A percentile compares a stretch with the other conserved stretches of the same genome.
These are phyloP conservation scores for Aspidapion aeneum DNA, from an alignment of 2,888 invertebrate genomes.

Conservation along the genomic window DNA sequence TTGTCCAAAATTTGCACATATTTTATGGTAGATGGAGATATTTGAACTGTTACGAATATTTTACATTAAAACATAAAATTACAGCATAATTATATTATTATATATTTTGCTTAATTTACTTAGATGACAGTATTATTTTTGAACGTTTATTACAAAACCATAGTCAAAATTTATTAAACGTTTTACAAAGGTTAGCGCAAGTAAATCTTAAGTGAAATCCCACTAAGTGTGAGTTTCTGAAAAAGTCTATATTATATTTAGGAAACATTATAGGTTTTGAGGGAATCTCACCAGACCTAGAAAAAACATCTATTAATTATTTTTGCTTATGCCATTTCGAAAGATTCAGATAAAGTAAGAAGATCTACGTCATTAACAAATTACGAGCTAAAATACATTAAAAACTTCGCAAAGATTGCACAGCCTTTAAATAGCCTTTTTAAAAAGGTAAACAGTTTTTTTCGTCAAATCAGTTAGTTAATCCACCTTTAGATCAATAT, in stretches of 20 bases:
- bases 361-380: too few species aligned
- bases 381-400: slow-evolving; percentile 14
- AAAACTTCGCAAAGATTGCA: slow-evolving; percentile 16
- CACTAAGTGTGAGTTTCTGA: slow-evolving; percentile 18
- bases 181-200: slow-evolving; percentile 11
- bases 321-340: slow-evolving; percentile 4
- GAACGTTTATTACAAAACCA: slow-evolving; percentile 26
- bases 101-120: slow-evolving; percentile 18
- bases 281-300: slow-evolving; percentile 15
- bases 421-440: too few species aligned
- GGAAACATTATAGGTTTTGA: slow-evolving; percentile 14
- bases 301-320: too few species aligned
- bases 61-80: slow-evolving; percentile 26
- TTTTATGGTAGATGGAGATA: slow-evolving; percentile 26
- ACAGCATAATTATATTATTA: slow-evolving; percentile 17
- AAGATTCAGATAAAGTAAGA: slow-evolving; percentile 7
- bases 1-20: slow-evolving; percentile 24
- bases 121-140: slow-evolving; percentile 25
- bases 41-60: slow-evolving; percentile 27
- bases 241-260: slow-evolving; percentile 16
- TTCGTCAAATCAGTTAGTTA: neutral
- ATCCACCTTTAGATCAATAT: neutral
- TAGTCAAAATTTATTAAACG: slow-evolving; percentile 19
- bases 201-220: slow-evolving; percentile 16
- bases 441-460: too few species aligned